Conservation (phyloP, 2,113 vertebrate species). For the Prochilodus magdalenae region DNA sequence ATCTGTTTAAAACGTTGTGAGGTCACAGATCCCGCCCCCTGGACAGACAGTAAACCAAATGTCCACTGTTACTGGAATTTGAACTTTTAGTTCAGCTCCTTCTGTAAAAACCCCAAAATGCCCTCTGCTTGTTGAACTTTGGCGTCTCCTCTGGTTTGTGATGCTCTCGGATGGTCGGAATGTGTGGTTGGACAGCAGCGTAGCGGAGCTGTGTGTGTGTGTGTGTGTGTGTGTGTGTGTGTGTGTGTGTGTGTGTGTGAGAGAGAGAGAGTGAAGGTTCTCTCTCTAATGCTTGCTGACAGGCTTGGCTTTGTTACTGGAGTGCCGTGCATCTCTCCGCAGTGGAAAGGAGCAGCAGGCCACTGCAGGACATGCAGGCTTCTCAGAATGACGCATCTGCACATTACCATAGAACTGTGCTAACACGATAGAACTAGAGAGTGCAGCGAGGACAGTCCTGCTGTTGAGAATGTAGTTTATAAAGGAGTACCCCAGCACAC, state of each 20-base stretch:
- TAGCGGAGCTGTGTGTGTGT: not conserved
- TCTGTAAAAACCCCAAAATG: not conserved
- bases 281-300: not conserved
- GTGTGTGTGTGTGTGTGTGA: not conserved
- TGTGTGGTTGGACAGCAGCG: not conserved
- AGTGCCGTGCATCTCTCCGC: not conserved
- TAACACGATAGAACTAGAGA: not conserved
- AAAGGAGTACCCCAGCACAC: not conserved
- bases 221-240: not conserved
- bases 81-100: not conserved
- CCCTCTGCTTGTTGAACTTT: not conserved
- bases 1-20: too few species aligned
- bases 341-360: slow-evolving; percentile 7
- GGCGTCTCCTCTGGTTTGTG: not conserved
- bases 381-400: slow-evolving; percentile 1
- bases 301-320: not conserved
- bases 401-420: not conserved
- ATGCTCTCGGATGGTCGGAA: not conserved
- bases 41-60: not conserved
- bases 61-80: not conserved
- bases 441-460: not conserved
- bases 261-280: not conserved
- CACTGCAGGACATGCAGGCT: not conserved
- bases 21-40: not conserved
- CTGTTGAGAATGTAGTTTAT: not conserved